Base-by-base conservation (phyloP, 1,140 invertebrate species). In the Cydia splendana region DNA sequence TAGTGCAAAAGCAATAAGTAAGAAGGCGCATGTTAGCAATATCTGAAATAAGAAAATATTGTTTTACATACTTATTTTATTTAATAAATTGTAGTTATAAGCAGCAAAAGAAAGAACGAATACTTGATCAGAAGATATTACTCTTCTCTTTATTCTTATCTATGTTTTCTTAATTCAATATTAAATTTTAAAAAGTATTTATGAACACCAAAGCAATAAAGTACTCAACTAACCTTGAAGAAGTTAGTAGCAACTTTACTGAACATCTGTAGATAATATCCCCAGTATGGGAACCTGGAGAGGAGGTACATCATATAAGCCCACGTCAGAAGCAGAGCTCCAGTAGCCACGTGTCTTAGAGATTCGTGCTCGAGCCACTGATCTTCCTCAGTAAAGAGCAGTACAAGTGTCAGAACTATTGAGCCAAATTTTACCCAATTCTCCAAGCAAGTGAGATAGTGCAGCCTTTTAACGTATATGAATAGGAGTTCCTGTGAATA, bases 1-100 rank as follows among this genome's bases (percentile, higher is more conserved):
- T 13, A 93, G 79, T 20, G 90, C 80, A 78, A 93, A 93, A 15
- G 90, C 92, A 9, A 91, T 76, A 6, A 93, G 76, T 4, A 93
- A 80, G 76, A 89, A 88, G 2, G 3, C 62, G 77, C 74, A 86
- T 84, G 79, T 91, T 88, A 34, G 82, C 76, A 42, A 77, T 1
- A 91, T 85, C 85, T 87, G 78, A 81, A 86, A 74, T 2, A 76
- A 75, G 30, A 57, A 42, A 9, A 42, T 42, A 9, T 42, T 42
- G 38, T 38, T 38, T 7, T 15, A 57, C 6, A 57, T 57, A 7
- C 13, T 18, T 6, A n/a, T 15, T 18, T 15, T 57, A 18, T 57
- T 18, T 48, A 15, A 48, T 4, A 12, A 48, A 48, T 0, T 48
- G 13, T 13, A 13, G 45, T 51, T 42, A 15, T 48, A 15, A 4